A percentile compares a stretch with the other conserved stretches of the same genome.
phyloP scores from a whole-genome alignment of 2,797 vertebrate genomes.

The Acrocephalus scirpaceus region DNA sequence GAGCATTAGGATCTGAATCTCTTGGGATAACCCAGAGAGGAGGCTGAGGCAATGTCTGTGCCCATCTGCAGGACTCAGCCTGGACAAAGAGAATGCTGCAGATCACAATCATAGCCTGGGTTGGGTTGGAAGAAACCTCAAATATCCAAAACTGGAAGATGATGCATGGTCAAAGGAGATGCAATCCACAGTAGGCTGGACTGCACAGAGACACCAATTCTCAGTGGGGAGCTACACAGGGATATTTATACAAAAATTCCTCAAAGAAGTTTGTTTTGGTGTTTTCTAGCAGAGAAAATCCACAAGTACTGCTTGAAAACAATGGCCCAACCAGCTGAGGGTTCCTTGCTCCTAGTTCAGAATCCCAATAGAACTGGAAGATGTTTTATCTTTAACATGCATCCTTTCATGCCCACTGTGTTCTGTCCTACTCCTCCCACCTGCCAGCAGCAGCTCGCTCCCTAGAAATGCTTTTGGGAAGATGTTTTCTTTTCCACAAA shows the following conservation, averaged over 20 bases:
- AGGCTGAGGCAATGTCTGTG: not conserved
- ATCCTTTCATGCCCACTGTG: not conserved
- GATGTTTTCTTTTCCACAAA: not conserved
- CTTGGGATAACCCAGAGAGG: not conserved
- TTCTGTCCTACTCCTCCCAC: not conserved
- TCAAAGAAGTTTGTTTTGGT: not conserved
- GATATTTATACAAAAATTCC: not conserved
- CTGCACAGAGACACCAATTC: not conserved
- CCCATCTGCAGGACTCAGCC: not conserved
- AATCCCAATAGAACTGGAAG: not conserved
- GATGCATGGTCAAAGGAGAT: not conserved
- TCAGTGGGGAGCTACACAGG: not conserved
- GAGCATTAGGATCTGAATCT: not conserved
- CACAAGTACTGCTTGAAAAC: not conserved
- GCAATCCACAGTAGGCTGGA: fast-evolving
- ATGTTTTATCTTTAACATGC: not conserved
- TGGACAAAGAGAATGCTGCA: not conserved
- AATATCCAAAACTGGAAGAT: not conserved
- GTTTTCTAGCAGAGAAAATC: not conserved
- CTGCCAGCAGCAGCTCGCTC: not conserved
- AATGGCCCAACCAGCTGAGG: not conserved
- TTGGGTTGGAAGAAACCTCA: not conserved
- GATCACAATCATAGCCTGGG: not conserved
- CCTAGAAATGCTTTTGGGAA: not conserved
- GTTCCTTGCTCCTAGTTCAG: not conserved